Evolutionary conservation across 1,140 invertebrate species (phyloP), one percentile per base, ranked within the genome.

Genomic region (Grapholita molesta): DNA sequence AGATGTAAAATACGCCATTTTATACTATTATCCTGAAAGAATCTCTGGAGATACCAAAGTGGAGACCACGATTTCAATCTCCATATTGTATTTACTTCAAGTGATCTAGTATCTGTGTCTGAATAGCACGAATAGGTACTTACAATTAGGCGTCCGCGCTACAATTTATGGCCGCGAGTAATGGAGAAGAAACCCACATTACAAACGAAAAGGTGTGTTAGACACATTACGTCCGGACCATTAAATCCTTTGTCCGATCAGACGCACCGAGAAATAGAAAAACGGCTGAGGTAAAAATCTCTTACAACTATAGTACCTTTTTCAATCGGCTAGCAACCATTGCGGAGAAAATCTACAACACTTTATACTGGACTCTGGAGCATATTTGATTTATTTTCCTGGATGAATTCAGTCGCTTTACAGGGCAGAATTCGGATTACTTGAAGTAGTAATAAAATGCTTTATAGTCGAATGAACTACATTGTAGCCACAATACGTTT

Each of bases 221-320:
- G 64, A 30, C 70, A 57, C 42, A 65, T 77, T 77, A 77, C 42
- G 57, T 69, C n/a, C 57, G 70, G 30, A 70, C 66, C 70, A 77
- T 77, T 75, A 75, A 75, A 73, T 73, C 65, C 66, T 70, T 74
- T 71, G 70, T 74, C 48, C 68, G 57, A 66, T 70, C 21, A 48
- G 52, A 65, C 55, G 32, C 21, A 42, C 28, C 18, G 42, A 18
- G n/a, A 9, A 48, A 48, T 48, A 48, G 18, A 9, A 48, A 48
- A 7, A n/a, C n/a, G n/a, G 42, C n/a, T 18, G 42, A 48, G 42
- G 42, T 21, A 48, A 9, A 48, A 48, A 48, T 18, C 38, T 18
- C 15, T 12, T 6, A 48, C 38, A 48, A 4, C 38, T 6, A 48
- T 48, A 48, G 38, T n/a, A 48, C 18, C 18, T 48, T 48, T 9